Evolutionary conservation across 2,797 vertebrate species (phyloP).

Genomic region (Vespertilio murinus): DNA sequence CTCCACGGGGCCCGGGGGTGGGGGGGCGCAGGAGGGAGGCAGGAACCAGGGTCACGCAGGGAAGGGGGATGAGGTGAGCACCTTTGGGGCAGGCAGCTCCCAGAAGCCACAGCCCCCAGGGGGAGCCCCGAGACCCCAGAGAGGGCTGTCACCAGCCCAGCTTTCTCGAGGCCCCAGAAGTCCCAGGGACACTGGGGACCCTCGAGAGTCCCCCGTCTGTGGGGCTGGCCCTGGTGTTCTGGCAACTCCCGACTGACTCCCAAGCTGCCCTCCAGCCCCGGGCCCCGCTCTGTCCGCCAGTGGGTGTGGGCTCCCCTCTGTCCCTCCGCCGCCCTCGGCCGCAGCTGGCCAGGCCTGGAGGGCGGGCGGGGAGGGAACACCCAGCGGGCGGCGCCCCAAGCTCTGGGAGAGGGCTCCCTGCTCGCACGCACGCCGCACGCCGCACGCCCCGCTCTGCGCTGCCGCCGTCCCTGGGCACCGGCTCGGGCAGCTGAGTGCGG

Average conservation of each 20-base stretch:
- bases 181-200: background rate
- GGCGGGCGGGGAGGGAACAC: slow-evolving; percentile 42
- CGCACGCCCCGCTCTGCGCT: fast-evolving
- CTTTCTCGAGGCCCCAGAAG: background rate
- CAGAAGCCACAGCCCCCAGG: background rate
- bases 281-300: background rate
- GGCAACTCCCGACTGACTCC: background rate
- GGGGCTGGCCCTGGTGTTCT: background rate
- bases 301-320: background rate
- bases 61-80: background rate
- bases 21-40: background rate
- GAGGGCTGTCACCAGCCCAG: background rate
- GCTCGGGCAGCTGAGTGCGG: background rate
- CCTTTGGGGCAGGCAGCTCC: background rate
- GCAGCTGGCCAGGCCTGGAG: background rate
- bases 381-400: slow-evolving; percentile 44
- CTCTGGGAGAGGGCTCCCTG: background rate
- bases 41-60: background rate
- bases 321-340: background rate
- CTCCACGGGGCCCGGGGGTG: background rate
- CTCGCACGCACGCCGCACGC: background rate
- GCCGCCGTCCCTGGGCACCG: background rate
- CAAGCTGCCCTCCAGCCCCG: background rate
- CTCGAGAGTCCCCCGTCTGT: background rate
- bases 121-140: background rate